These are phyloP conservation scores for Rhizomys pruinosus DNA, from an alignment of 2,113 vertebrate genomes.

Conservation along the genomic window DNA sequence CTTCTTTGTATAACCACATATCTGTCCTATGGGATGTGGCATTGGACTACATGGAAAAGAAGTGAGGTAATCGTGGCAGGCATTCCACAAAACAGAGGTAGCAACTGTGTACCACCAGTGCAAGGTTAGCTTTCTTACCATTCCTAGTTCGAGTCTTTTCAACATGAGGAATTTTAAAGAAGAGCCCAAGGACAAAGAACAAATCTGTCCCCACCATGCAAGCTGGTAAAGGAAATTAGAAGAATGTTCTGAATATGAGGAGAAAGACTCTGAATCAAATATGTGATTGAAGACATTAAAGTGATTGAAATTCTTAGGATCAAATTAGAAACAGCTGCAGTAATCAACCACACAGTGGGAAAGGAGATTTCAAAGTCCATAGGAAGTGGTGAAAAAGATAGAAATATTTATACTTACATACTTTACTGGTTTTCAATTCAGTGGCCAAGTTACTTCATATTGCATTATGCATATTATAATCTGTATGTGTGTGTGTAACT, in stretches of 20 bases:
- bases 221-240: not conserved
- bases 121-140: not conserved
- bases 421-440: constrained; percentile 42
- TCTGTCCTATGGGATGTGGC: not conserved
- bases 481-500: not conserved
- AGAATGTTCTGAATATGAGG: not conserved
- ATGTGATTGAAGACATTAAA: constrained; percentile 32
- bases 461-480: not conserved
- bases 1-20: not conserved
- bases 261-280: constrained; percentile 31
- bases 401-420: constrained; percentile 28
- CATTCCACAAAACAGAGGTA: not conserved
- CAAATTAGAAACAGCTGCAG: constrained; percentile 49
- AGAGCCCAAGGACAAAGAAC: not conserved
- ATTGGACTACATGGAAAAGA: not conserved
- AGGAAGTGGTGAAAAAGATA: constrained; percentile 29
- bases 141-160: not conserved
- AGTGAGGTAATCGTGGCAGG: not conserved
- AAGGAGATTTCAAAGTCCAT: constrained; percentile 46
- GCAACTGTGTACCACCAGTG: not conserved
- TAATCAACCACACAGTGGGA: constrained; percentile 52
- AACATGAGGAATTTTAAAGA: not conserved
- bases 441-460: not conserved
- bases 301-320: constrained; percentile 39
- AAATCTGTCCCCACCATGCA: not conserved